Evolutionary conservation across 2,888 invertebrate genomes (phyloP), one percentile per base, ranked within the genome.

Genomic region (Leucophora obtusa): DNA sequence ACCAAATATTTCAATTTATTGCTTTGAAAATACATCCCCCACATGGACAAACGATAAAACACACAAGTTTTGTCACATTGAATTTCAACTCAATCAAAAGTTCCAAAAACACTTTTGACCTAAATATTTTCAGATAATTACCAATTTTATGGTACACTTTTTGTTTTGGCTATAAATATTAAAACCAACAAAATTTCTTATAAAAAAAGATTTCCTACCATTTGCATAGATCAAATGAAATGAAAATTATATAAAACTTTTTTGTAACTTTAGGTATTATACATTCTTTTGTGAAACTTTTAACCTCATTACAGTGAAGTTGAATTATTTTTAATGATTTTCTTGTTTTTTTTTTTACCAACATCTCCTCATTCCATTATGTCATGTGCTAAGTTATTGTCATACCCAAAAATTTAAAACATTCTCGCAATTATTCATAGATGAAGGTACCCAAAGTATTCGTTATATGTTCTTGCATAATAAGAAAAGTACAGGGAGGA

Each of bases 311-410:
- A 47, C 6, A 47, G n/a, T 47, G n/a, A 47, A 47, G 43, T 47
- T n/a, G n/a, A 47, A 47, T 47, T 47, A 47, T 47, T 47, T 47
- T 47, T 47, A 38, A 47, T 47, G n/a, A 47, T 47, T 47, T 47
- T 47, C 28, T 28, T 6, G 7, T 28, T 47, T 6, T 43, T 43
- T 35, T 35, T 10, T 38, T 11, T 10, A 9, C 38, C 38, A 28
- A 28, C 28, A 28, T 28, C 28, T 28, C 1, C 43, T 47, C n/a
- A 6, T 47, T n/a, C 2, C 43, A n/a, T 47, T n/a, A n/a, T n/a
- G 43, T 47, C n/a, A n/a, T 47, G 43, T 47, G 43, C 43, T 47
- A n/a, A 47, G n/a, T 47, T n/a, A 47, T 47, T 14, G 43, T n/a
- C n/a, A 47, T 6, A n/a, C 43, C n/a, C n/a, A 47, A 47, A 47